Base-by-base conservation (phyloP, 1,140 invertebrate species). In the Drosophila ohnishii region DNA sequence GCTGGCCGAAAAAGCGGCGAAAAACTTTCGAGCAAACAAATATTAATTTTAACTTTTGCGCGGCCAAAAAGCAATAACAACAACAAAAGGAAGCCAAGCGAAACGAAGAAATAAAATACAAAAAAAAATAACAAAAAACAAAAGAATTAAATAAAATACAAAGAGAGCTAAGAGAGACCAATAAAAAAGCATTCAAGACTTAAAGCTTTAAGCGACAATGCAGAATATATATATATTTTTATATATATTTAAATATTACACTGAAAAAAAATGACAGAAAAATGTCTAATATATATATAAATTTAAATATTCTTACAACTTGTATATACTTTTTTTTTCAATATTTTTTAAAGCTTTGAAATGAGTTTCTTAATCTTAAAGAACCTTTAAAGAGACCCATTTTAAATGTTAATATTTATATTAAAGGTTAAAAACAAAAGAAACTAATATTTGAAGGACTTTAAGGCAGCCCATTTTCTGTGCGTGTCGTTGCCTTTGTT, bases 11-110 rank as follows among this genome's bases (percentile, higher is more conserved):
- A 71, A 71, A 71, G 66, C 53, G 66, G 22, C 72, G 50, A 60
- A 44, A 78, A 87, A 87, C 56, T 83, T 87, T 83, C 75, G 65
- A 78, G 75, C 83, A 88, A 87, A 87, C 83, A 87, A 87, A 88
- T 87, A 87, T 87, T 88, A 87, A 87, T 87, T 88, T 87, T 66
- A 87, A 87, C 83, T 87, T 87, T 83, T 72, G 55, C 58, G 58
- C 66, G 67, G 47, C 61, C 42, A 60, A 69, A 50, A 55, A 70
- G 70, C 66, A 72, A 74, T 73, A 76, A 84, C 70, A 75, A 45
- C 63, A 57, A 45, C 6, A 35, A 60, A 59, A 30, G 7, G 39
- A 28, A 63, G 35, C 9, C 2, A 42, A 37, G 19, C 22, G 13
- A 63, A 44, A 10, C 13, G 14, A 58, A 57, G n/a, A 14, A 40